Evolutionary conservation across 2,888 invertebrate species (phyloP).

Genomic region (Phorcus lineatus): DNA sequence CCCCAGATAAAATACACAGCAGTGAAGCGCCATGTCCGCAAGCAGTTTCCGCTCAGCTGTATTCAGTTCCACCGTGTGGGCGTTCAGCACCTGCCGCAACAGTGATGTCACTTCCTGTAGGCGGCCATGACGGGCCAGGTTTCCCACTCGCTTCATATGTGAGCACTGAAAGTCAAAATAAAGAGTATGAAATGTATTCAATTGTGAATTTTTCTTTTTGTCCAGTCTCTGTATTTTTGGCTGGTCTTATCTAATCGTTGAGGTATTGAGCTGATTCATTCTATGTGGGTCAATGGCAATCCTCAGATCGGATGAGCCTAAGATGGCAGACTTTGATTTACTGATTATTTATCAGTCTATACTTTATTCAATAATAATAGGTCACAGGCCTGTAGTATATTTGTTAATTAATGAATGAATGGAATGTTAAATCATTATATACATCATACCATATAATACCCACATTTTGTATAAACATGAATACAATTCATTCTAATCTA

Average conservation of each 20-base stretch:
- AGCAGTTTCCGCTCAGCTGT: conserved; percentile 80
- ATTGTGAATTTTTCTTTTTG: background rate
- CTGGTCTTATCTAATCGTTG: background rate
- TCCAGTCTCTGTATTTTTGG: background rate
- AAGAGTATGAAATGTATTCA: background rate
- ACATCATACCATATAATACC: no score
- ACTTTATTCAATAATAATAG: no score
- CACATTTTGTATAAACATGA: no score
- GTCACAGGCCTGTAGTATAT: no score
- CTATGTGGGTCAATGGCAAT: no score
- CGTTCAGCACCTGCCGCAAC: conserved; percentile 78
- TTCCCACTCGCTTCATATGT: conserved; percentile 80
- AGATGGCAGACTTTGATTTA: no score
- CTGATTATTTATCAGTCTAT: no score
- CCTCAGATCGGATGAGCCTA: no score
- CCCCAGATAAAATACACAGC: conserved; percentile 80
- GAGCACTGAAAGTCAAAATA: conserved; percentile 75
- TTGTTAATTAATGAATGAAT: no score
- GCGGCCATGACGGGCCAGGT: conserved; percentile 81
- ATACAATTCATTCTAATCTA: no score
- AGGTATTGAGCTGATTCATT: background rate
- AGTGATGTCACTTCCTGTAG: conserved; percentile 81
- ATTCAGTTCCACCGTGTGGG: conserved; percentile 79
- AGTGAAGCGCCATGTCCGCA: conserved; percentile 82
- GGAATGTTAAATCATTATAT: no score